These are phyloP conservation scores for Montipora capitata DNA, from an alignment of 92 coral and sea anemone genomes.

Conservation along the genomic window DNA sequence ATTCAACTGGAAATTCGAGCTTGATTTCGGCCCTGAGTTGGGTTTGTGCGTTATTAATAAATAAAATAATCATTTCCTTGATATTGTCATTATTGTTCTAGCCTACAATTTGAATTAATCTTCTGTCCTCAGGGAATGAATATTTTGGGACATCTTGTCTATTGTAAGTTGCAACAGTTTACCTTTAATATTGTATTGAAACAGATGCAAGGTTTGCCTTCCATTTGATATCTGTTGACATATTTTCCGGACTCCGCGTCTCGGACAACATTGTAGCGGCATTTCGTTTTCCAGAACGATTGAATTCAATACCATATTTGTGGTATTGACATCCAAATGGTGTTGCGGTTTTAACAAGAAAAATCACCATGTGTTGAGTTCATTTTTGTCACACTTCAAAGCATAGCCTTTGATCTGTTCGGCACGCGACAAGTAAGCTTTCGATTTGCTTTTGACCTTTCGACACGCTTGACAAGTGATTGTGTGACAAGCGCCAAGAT, in stretches of 20 bases:
- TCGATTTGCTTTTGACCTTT: neutral
- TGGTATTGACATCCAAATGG: neutral
- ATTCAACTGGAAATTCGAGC: neutral
- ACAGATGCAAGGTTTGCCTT: no score
- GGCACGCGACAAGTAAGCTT: neutral
- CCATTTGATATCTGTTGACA: no score
- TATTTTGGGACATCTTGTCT: no score
- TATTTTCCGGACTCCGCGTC: no score
- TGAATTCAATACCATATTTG: neutral
- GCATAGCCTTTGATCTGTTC: neutral
- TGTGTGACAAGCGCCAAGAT: neutral
- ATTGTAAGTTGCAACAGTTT: no score
- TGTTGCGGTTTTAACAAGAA: conserved; percentile 4
- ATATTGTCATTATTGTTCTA: neutral
- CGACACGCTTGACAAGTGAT: neutral
- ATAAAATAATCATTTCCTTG: neutral
- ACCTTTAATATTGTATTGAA: no score
- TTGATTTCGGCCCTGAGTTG: neutral
- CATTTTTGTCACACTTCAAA: neutral
- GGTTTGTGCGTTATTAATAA: neutral
- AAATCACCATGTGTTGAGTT: neutral
- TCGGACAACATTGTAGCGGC: no score
- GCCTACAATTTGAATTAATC: no score
- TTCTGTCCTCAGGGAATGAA: conserved; percentile 9
- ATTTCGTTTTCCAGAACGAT: neutral